Conservation (phyloP, 2,888 invertebrate genomes). For the Clostera curtula region DNA sequence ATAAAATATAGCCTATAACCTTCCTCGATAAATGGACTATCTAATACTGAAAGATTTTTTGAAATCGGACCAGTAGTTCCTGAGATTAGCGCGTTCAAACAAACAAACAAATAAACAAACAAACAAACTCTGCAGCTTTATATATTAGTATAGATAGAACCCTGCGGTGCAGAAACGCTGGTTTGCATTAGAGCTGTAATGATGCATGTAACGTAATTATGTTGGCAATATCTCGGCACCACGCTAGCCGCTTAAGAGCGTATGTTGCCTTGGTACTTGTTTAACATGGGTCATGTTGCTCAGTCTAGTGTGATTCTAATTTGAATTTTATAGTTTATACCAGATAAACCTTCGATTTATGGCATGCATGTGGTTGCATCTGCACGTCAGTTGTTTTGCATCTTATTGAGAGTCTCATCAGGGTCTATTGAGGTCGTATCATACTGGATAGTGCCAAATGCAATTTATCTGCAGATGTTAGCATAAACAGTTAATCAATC, state of each 20-base stretch:
- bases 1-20: too few relatives aligned
- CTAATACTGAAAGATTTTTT: too few relatives aligned
- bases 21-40: too few relatives aligned
- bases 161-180: not conserved
- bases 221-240: conserved; percentile 18
- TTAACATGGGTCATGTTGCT: conserved; percentile 11
- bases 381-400: conserved; percentile 1
- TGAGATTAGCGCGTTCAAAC: too few relatives aligned
- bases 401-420: not conserved
- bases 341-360: not conserved
- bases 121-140: too few relatives aligned
- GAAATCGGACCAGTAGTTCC: too few relatives aligned
- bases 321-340: conserved; percentile 2
- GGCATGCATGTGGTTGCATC: too few relatives aligned
- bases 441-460: too few relatives aligned
- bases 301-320: conserved; percentile 5
- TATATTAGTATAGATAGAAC: too few relatives aligned
- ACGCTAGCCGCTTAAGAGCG: conserved; percentile 22
- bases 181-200: not conserved
- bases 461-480: too few relatives aligned
- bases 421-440: not conserved
- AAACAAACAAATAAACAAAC: too few relatives aligned
- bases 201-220: conserved; percentile 24
- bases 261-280: conserved; percentile 27
- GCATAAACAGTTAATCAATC: too few relatives aligned